These are phyloP conservation scores for Drosophila stalkeri DNA, from an alignment of 2,888 invertebrate genomes.

Conservation along the genomic window DNA sequence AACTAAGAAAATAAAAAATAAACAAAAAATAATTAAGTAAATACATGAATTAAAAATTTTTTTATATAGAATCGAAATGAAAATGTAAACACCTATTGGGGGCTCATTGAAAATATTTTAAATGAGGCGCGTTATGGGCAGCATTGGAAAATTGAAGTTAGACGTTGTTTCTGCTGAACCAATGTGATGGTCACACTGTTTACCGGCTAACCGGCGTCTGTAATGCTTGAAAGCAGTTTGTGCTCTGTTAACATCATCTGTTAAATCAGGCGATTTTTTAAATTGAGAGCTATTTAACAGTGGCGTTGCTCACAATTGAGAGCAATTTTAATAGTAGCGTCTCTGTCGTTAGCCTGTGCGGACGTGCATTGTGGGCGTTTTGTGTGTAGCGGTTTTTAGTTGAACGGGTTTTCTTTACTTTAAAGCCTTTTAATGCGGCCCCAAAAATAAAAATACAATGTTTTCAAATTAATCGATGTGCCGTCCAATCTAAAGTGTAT, in stretches of 20 bases:
- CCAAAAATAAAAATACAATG: slow-evolving; percentile 48
- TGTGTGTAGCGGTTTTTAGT: slow-evolving; percentile 31
- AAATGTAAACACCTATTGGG: too few relatives aligned
- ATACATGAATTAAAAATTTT: not conserved
- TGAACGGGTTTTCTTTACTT: slow-evolving; percentile 58
- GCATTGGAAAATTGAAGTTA: slow-evolving; percentile 17
- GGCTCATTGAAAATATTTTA: not conserved
- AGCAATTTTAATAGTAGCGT: slow-evolving; percentile 41
- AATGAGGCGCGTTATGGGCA: slow-evolving; percentile 4
- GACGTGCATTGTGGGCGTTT: slow-evolving; percentile 36
- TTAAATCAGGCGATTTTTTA: not conserved
- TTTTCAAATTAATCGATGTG: slow-evolving; percentile 67
- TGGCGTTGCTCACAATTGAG: not conserved
- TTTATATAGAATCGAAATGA: too few relatives aligned
- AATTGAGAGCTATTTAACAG: slow-evolving; percentile 8
- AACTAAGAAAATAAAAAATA: slow-evolving; percentile 17
- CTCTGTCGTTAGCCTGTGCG: slow-evolving; percentile 46
- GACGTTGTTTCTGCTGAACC: not conserved
- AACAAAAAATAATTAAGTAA: not conserved
- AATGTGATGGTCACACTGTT: slow-evolving; percentile 35
- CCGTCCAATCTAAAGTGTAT: slow-evolving; percentile 47
- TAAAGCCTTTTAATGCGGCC: slow-evolving; percentile 43
- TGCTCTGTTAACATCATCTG: slow-evolving; percentile 9
- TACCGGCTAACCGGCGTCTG: slow-evolving; percentile 47
- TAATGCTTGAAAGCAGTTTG: not conserved